Base-by-base conservation (phyloP, 2,113 vertebrate species). In the Tachysurus fulvidraco region DNA sequence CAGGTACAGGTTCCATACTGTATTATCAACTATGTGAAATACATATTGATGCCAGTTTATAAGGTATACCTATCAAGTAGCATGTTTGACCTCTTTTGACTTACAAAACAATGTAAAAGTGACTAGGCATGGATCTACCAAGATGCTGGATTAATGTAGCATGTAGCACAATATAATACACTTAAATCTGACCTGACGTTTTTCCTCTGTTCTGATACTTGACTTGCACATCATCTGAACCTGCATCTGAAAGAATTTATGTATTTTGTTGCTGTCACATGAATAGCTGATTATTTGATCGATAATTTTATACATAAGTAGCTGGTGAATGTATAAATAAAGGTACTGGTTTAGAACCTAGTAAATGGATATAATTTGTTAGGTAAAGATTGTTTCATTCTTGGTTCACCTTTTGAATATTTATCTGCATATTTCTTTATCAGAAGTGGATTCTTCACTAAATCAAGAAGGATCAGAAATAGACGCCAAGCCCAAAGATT, bases 1-100 rank as follows among this genome's bases (percentile, higher is more conserved):
- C 91, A 88, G 89, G 94, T 84, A 91, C 91, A 86, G 96, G 95
- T 97, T 93, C 94, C 93, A 85, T 23, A 67, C 41, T 23, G n/a
- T 36, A 50, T 81, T 17, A 28, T 83, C 9, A 50, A 28, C 19
- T 60, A 52, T 79, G 5, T 69, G 23, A 54, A 23, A 84, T 73
- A n/a, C 16, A 25, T 59, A 17, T 13, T 52, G 13, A 21, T 79
- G 17, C 12, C 16, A 79, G 52, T 57, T 30, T 19, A 59, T 21
- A 36, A 30, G 28, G 13, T 67, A 62, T 46, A 62, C 36, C 21
- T n/a, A 62, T n/a, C 44, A 65, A 79, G 41, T 65, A 83, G 62
- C 60, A 17, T 36, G 77, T 79, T 36, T 79, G 10, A 79, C 8
- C 1, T 57, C 7, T 21, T 30, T 19, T 57, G 2, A 0, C n/a